These are phyloP conservation scores for Agonopterix alstromeriana DNA, from an alignment of 2,888 invertebrate species.

Conservation along the genomic window DNA sequence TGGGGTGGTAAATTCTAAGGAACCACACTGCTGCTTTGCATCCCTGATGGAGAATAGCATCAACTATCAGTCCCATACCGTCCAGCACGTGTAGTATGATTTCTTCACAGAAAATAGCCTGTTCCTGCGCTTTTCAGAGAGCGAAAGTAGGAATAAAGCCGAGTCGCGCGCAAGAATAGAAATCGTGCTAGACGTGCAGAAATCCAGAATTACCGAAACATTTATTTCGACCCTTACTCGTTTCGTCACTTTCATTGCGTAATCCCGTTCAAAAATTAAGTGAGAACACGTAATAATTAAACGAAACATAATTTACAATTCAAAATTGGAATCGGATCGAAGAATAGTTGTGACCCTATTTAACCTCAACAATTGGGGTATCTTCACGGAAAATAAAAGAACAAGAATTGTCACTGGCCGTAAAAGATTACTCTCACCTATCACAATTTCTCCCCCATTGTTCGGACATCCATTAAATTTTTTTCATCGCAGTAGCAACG, in stretches of 20 bases:
- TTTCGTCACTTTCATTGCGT: slow-evolving; percentile 7
- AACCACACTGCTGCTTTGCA: too few relatives aligned
- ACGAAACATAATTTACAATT: slow-evolving; percentile 41
- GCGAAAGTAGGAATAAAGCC: too few relatives aligned
- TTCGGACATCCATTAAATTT: slow-evolving; percentile 63
- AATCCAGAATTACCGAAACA: too few relatives aligned
- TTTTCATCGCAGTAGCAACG: slow-evolving; percentile 53
- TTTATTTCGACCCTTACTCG: slow-evolving; percentile 13
- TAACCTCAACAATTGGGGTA: slow-evolving; percentile 53
- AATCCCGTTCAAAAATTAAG: slow-evolving; percentile 14
- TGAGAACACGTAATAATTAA: slow-evolving; percentile 1
- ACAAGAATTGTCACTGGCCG: slow-evolving; percentile 51
- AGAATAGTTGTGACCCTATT: slow-evolving; percentile 50
- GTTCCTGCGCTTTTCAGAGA: too few relatives aligned
- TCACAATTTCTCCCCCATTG: slow-evolving; percentile 71
- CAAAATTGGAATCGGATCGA: slow-evolving; percentile 43
- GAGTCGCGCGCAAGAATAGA: too few relatives aligned
- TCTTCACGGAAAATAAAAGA: slow-evolving; percentile 48
- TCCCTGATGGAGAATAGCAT: too few relatives aligned
- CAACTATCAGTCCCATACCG: too few relatives aligned
- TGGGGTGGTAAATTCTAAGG: too few relatives aligned
- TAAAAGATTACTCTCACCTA: slow-evolving; percentile 72
- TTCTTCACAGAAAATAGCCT: too few relatives aligned
- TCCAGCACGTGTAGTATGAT: too few relatives aligned
- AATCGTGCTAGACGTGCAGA: too few relatives aligned